These are phyloP conservation scores for Apistogramma diplotaenia DNA, from an alignment of 2,113 vertebrate species.

Conservation along the genomic window DNA sequence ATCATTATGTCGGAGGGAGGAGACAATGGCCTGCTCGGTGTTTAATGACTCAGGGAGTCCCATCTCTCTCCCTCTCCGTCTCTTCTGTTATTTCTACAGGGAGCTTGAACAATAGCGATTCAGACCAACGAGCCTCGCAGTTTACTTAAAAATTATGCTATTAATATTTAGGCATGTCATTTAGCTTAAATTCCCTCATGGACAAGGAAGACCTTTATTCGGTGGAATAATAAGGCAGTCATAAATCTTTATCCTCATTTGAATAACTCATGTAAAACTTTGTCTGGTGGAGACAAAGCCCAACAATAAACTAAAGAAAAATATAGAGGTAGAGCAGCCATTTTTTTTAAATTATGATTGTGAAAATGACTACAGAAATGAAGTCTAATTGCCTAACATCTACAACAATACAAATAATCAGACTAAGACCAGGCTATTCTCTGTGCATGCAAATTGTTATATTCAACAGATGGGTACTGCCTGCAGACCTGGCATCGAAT, in stretches of 20 bases:
- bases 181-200: conserved; percentile 44
- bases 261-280: conserved; percentile 35
- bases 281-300: conserved; percentile 8
- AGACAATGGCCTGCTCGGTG: conserved; percentile 65
- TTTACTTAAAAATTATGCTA: conserved; percentile 56
- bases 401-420: background rate
- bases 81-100: conserved; percentile 51
- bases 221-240: conserved; percentile 39
- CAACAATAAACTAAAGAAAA: background rate
- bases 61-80: conserved; percentile 41
- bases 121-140: conserved; percentile 36
- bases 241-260: conserved; percentile 53
- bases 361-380: background rate
- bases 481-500: conserved; percentile 46
- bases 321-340: background rate
- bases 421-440: background rate
- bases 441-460: background rate
- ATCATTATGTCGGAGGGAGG: conserved; percentile 67
- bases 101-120: conserved; percentile 48
- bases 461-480: conserved; percentile 50
- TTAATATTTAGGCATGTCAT: conserved; percentile 57
- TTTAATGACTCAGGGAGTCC: conserved; percentile 68
- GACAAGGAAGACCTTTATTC: conserved; percentile 35
- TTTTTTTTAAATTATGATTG: background rate
- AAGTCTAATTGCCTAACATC: background rate